A percentile compares a stretch with the other conserved stretches of the same genome.
Evolutionary conservation across 1,140 invertebrate genomes (phyloP).

Genomic region (Hypsibius dujardini): DNA sequence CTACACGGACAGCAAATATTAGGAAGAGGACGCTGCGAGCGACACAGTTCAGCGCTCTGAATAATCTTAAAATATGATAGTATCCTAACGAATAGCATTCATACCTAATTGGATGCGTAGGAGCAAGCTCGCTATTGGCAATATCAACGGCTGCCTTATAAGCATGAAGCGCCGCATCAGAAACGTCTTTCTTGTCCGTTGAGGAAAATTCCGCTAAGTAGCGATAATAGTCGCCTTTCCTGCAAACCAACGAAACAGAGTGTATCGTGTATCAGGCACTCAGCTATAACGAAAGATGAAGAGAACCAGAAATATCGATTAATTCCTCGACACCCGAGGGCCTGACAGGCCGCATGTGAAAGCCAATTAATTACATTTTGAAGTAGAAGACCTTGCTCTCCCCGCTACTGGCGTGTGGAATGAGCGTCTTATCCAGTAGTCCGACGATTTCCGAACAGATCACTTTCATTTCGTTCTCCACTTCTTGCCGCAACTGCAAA

Average conservation of each 20-base stretch:
- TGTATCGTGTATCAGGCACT: too few species aligned
- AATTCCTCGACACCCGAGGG: too few species aligned
- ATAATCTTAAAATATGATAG: too few species aligned
- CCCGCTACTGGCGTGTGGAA: slow-evolving; percentile 69
- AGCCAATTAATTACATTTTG: slow-evolving; percentile 97
- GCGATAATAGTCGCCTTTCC: slow-evolving; percentile 85
- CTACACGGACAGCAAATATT: too few species aligned
- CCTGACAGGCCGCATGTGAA: too few species aligned
- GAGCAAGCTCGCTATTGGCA: slow-evolving; percentile 84
- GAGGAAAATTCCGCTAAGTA: slow-evolving; percentile 91
- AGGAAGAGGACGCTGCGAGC: too few species aligned
- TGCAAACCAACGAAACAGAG: slow-evolving; percentile 28
- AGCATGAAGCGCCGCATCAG: slow-evolving; percentile 54
- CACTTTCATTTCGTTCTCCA: slow-evolving; percentile 84
- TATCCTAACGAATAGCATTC: too few species aligned
- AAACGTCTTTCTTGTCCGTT: slow-evolving; percentile 47
- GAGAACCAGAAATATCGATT: slow-evolving; percentile 11
- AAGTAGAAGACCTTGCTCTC: slow-evolving; percentile 96
- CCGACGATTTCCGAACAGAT: slow-evolving; percentile 88
- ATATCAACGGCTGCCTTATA: slow-evolving; percentile 94
- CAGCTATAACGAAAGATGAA: too few species aligned
- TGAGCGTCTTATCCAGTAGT: slow-evolving; percentile 78
- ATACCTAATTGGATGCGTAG: slow-evolving; percentile 60
- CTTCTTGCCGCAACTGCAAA: slow-evolving; percentile 33
- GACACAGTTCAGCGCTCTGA: too few species aligned